Conservation (phyloP, 1,140 invertebrate species). For the Lepidurus couesii region DNA sequence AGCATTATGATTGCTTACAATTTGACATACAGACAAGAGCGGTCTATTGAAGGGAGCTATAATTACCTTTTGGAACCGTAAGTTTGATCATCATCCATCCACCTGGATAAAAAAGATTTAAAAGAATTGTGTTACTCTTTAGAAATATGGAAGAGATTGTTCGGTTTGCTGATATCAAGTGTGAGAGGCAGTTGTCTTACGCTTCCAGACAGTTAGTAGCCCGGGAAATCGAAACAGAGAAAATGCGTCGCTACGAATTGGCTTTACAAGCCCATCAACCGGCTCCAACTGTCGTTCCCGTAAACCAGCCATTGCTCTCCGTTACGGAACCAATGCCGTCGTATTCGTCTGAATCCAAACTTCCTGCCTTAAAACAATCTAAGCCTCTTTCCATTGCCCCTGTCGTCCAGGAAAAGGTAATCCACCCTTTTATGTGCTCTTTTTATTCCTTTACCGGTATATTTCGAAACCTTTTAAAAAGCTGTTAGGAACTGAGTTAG, state of each 20-base stretch:
- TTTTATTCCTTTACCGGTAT: not conserved
- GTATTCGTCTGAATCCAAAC: not conserved
- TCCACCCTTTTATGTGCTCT: not conserved
- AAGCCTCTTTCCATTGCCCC: not conserved
- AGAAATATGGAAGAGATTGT: slow-evolving; percentile 53
- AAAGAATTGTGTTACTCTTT: slow-evolving; percentile 38
- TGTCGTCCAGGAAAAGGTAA: not conserved
- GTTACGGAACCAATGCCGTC: slow-evolving; percentile 18
- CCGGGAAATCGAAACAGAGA: slow-evolving; percentile 67
- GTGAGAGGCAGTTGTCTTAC: slow-evolving; percentile 52
- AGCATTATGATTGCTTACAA: slow-evolving; percentile 83
- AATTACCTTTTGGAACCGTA: slow-evolving; percentile 76
- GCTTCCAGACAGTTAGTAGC: slow-evolving; percentile 69
- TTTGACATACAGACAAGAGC: slow-evolving; percentile 75
- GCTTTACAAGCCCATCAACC: slow-evolving; percentile 25
- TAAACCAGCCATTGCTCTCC: slow-evolving; percentile 14
- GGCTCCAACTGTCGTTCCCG: slow-evolving; percentile 27
- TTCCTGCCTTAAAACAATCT: not conserved
- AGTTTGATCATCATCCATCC: slow-evolving; percentile 41
- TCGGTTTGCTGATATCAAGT: slow-evolving; percentile 45
- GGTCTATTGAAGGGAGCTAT: slow-evolving; percentile 68
- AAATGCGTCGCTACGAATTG: slow-evolving; percentile 54
- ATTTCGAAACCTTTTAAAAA: not conserved
- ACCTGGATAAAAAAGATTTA: not conserved
- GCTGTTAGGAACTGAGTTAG: not conserved